A percentile compares a stretch with the other conserved stretches of the same genome.
phyloP scores from a whole-genome alignment of 2,113 vertebrate species.

The Geococcyx californianus region DNA sequence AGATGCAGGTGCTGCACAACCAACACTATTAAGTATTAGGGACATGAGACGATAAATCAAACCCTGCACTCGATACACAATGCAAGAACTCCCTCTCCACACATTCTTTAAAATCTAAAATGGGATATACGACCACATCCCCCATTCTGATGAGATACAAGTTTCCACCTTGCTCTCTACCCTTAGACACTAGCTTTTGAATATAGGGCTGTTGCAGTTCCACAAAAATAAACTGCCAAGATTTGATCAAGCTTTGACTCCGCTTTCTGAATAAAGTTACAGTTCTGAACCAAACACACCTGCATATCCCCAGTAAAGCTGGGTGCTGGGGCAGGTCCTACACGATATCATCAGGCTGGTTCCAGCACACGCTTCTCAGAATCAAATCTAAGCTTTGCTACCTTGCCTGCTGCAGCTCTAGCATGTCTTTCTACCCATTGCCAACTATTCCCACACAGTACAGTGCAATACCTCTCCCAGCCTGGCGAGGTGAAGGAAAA shows the following conservation, averaged over 20 bases:
- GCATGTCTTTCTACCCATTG: neutral
- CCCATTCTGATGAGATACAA: rapidly evolving
- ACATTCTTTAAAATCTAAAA: neutral
- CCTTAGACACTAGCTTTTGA: neutral
- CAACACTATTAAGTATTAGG: neutral
- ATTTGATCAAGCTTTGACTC: neutral
- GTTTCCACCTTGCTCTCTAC: neutral
- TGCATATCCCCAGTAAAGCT: neutral
- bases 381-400: rapidly evolving
- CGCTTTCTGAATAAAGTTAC: neutral
- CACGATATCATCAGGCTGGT: no score
- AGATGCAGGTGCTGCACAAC: neutral
- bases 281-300: neutral
- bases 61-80: rapidly evolving
- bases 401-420: neutral
- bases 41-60: rapidly evolving
- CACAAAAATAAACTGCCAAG: neutral
- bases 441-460: neutral
- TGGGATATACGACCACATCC: rapidly evolving
- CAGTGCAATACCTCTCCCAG: neutral
- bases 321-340: neutral
- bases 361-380: neutral
- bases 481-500: no score
- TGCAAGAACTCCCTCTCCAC: neutral
- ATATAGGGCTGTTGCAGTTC: neutral